phyloP scores from a whole-genome alignment of 2,888 invertebrate genomes.

The Ischnura elegans region DNA sequence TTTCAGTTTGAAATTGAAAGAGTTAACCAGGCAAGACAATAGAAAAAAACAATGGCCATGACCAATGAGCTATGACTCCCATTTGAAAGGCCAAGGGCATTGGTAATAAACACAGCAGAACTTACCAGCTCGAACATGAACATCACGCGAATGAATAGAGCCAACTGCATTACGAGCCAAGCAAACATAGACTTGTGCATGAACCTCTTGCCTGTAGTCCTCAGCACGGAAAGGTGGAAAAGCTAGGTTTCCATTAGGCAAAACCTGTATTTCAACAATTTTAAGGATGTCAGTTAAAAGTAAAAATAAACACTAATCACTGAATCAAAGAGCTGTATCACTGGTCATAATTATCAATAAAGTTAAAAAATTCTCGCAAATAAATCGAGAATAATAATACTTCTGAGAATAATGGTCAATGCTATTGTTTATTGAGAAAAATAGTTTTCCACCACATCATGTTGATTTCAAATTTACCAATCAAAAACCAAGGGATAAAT shows the following conservation, averaged over 20 bases:
- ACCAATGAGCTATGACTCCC: background rate
- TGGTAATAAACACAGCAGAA: conserved; percentile 71
- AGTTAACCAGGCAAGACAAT: background rate
- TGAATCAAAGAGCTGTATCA: background rate
- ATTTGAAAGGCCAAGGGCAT: background rate
- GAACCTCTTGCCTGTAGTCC: conserved; percentile 95
- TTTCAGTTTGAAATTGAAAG: background rate
- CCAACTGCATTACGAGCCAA: conserved; percentile 94
- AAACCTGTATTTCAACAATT: conserved; percentile 81
- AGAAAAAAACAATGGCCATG: background rate
- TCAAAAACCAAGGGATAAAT: no score
- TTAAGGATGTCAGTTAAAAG: background rate
- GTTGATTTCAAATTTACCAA: no score
- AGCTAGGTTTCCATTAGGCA: conserved; percentile 94
- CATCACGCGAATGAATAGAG: conserved; percentile 93
- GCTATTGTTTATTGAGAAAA: background rate
- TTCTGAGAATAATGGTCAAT: background rate
- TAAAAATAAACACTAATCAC: background rate
- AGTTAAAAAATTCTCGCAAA: background rate
- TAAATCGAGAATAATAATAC: background rate
- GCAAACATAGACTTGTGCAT: conserved; percentile 96
- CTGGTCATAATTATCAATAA: background rate
- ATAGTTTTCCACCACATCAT: no score
- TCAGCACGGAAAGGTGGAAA: conserved; percentile 97
- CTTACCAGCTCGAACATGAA: conserved; percentile 97